phyloP scores from a whole-genome alignment of 2,113 vertebrate genomes.

The Cyanoderma ruficeps region DNA sequence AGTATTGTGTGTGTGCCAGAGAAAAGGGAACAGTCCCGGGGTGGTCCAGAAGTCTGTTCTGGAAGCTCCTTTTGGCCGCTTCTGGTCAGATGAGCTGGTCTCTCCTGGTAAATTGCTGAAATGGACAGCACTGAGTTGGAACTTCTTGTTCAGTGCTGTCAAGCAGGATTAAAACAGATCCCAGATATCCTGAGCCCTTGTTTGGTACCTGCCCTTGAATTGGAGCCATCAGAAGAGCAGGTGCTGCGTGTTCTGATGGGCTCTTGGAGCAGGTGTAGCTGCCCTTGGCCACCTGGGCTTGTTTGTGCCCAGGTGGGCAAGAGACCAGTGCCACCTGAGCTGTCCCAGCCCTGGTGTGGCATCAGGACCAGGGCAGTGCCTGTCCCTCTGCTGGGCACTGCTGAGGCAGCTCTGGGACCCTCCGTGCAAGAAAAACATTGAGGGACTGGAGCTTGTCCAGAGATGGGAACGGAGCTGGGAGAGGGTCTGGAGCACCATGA shows the following conservation, averaged over 20 bases:
- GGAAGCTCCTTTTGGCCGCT: neutral
- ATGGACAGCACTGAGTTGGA: neutral
- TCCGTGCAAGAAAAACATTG: neutral
- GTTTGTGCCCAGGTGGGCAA: neutral
- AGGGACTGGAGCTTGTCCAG: neutral
- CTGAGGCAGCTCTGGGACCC: neutral
- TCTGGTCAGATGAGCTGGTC: accelerated
- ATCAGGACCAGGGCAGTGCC: neutral
- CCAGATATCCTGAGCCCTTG: neutral
- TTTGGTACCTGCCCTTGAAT: neutral
- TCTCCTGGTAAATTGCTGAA: neutral
- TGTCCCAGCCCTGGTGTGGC: neutral
- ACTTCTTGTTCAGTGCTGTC: neutral
- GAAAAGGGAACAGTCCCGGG: neutral
- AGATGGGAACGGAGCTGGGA: neutral
- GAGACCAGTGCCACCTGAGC: neutral
- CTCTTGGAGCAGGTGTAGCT: neutral
- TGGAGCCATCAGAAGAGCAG: neutral
- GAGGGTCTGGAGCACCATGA: neutral
- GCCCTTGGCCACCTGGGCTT: neutral
- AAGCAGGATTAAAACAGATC: neutral
- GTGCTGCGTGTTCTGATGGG: neutral
- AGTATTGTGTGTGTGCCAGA: too few species aligned
- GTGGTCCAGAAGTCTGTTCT: neutral
- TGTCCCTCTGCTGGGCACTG: neutral